Evolutionary conservation across 2,888 invertebrate species (phyloP).

Genomic region (Sicus ferrugineus): DNA sequence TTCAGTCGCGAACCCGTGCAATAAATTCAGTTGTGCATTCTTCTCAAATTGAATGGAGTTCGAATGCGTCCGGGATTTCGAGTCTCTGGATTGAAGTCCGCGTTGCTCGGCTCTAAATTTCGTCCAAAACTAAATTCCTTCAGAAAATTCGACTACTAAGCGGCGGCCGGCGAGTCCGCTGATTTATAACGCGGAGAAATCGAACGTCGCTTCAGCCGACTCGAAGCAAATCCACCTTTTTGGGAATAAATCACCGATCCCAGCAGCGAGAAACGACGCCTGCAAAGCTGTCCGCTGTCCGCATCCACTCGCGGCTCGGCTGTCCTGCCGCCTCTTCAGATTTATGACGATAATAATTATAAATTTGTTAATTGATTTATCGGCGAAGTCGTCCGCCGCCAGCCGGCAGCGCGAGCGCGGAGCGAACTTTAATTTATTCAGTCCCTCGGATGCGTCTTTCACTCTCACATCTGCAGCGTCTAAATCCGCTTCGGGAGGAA

Average conservation of each 20-base stretch:
- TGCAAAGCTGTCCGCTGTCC: neutral
- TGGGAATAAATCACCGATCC: neutral
- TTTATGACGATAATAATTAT: conserved; percentile 61
- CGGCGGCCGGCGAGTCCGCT: too few relatives aligned
- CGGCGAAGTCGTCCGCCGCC: conserved; percentile 33
- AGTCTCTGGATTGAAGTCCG: too few relatives aligned
- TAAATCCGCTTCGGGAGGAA: conserved; percentile 48
- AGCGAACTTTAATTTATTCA: conserved; percentile 38
- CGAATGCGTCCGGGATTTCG: too few relatives aligned
- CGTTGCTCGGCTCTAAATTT: too few relatives aligned
- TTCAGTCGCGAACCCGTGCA: too few relatives aligned
- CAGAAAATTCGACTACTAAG: too few relatives aligned
- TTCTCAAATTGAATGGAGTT: too few relatives aligned
- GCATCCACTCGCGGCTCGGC: conserved; percentile 9
- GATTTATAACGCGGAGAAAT: too few relatives aligned
- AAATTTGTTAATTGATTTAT: conserved; percentile 61
- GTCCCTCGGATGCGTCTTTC: conserved; percentile 28
- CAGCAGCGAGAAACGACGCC: neutral
- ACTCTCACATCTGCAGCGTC: conserved; percentile 35
- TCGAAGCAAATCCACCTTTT: too few relatives aligned
- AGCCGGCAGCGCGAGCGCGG: conserved; percentile 26
- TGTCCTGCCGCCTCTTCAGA: conserved; percentile 45
- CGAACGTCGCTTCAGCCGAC: too few relatives aligned
- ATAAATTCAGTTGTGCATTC: too few relatives aligned
- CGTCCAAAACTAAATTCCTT: too few relatives aligned